Evolutionary conservation across 2,113 vertebrate species (phyloP).

Genomic region (Tretioscincus oriximinensis): DNA sequence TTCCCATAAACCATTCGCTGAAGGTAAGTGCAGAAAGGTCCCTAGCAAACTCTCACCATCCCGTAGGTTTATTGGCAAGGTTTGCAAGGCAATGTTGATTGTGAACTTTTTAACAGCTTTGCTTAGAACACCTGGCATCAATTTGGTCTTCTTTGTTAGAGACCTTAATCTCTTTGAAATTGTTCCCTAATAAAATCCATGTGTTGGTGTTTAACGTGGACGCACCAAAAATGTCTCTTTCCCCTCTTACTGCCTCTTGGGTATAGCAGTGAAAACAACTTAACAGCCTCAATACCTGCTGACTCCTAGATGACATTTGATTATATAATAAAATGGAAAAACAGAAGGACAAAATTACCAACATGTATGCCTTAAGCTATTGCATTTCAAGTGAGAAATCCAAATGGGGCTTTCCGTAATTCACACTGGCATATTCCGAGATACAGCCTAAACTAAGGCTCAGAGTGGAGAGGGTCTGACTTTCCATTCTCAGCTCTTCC

Average conservation of each 20-base stretch:
- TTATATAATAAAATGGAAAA: not conserved
- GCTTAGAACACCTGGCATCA: slow-evolving; percentile 53
- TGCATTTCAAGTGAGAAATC: too few species aligned
- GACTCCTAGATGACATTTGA: not conserved
- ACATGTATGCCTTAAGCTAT: not conserved
- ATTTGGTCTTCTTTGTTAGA: slow-evolving; percentile 63
- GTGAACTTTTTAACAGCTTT: slow-evolving; percentile 63
- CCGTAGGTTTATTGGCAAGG: slow-evolving; percentile 2
- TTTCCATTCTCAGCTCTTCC: not conserved
- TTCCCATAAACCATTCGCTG: too few species aligned
- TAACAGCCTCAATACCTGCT: slow-evolving; percentile 16
- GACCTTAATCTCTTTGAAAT: slow-evolving; percentile 64
- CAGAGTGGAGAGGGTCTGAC: too few species aligned
- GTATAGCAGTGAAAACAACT: not conserved
- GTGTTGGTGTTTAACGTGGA: slow-evolving; percentile 41
- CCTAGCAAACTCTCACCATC: too few species aligned
- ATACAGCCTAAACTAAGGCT: not conserved
- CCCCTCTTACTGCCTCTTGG: slow-evolving; percentile 48
- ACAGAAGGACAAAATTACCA: not conserved
- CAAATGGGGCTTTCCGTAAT: too few species aligned
- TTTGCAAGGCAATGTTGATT: slow-evolving; percentile 8
- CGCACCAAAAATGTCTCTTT: not conserved
- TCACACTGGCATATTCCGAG: too few species aligned
- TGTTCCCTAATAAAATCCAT: slow-evolving; percentile 67
- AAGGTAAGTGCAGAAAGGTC: too few species aligned